Evolutionary conservation across 2,888 invertebrate genomes (phyloP).

Genomic region (Herminia tarsipennalis): DNA sequence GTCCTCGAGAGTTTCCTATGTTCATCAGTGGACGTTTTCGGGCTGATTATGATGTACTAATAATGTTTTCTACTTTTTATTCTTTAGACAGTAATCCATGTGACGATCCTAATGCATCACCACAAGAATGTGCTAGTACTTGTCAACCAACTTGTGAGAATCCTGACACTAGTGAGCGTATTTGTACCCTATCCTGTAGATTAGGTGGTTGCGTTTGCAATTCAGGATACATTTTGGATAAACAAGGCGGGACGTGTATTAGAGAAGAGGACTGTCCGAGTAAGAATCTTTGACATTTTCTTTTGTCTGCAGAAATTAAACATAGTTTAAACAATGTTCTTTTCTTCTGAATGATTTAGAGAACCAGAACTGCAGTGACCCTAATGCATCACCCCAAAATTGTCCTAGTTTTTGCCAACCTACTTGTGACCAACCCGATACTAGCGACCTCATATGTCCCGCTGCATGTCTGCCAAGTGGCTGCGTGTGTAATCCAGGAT

Average conservation of each 20-base stretch:
- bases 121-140: constrained; percentile 31
- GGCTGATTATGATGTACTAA: no score
- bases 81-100: background rate
- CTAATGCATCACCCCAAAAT: background rate
- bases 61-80: no score
- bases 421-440: constrained; percentile 36
- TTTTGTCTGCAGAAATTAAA: no score
- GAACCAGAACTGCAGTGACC: background rate
- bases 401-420: constrained; percentile 45
- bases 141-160: constrained; percentile 43
- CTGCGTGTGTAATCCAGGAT: constrained; percentile 50
- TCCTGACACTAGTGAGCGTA: constrained; percentile 17
- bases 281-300: background rate
- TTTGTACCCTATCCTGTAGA: no score
- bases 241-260: constrained; percentile 3
- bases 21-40: background rate
- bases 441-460: constrained; percentile 15
- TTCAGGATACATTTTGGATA: background rate
- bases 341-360: no score
- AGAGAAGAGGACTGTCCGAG: constrained; percentile 1
- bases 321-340: background rate
- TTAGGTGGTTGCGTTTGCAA: background rate
- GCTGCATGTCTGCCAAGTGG: constrained; percentile 29
- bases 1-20: no score
- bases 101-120: background rate